These are phyloP conservation scores for Hirudinaria manillensis DNA, from an alignment of 2,888 invertebrate species.

Conservation along the genomic window DNA sequence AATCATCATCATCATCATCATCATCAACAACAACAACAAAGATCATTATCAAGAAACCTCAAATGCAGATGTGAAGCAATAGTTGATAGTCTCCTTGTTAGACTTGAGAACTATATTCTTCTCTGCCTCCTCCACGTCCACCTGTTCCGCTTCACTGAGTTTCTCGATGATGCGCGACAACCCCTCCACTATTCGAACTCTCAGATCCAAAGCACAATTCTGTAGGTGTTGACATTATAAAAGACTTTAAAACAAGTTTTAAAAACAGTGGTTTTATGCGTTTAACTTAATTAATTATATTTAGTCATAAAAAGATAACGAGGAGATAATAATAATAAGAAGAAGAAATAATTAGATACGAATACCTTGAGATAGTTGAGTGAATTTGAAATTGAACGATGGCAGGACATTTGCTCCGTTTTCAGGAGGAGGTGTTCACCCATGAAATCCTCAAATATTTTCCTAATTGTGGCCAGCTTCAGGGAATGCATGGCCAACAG, in stretches of 20 bases:
- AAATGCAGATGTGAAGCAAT: constrained; percentile 82
- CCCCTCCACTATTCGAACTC: constrained; percentile 58
- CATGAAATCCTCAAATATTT: constrained; percentile 49
- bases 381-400: constrained; percentile 62
- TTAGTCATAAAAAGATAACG: too few species aligned
- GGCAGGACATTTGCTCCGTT: constrained; percentile 56
- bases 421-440: constrained; percentile 48
- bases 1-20: neutral
- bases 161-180: constrained; percentile 62
- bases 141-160: constrained; percentile 57
- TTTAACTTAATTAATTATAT: too few species aligned
- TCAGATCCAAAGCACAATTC: constrained; percentile 60
- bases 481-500: constrained; percentile 55
- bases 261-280: too few species aligned
- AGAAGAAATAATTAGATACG: too few species aligned
- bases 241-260: too few species aligned
- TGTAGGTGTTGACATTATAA: constrained; percentile 46
- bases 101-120: constrained; percentile 60
- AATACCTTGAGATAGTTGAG: constrained; percentile 57
- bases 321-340: too few species aligned
- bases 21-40: neutral
- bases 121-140: constrained; percentile 60
- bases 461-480: constrained; percentile 48
- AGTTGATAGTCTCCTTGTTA: constrained; percentile 72
- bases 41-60: constrained; percentile 57